Evolutionary conservation across 2,888 invertebrate genomes (phyloP).

Genomic region (Megastigmus dorsalis): DNA sequence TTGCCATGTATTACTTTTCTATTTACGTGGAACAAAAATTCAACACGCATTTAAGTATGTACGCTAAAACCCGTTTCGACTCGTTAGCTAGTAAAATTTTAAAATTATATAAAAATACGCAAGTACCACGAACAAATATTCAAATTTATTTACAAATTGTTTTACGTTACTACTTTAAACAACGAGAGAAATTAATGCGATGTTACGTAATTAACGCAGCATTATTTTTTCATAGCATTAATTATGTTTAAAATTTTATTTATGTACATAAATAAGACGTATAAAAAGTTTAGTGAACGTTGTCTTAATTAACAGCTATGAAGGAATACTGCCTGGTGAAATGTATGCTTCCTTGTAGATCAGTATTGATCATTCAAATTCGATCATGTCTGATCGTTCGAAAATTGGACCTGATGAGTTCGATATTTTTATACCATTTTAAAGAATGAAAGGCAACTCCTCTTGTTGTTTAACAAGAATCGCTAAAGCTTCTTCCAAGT

Average conservation of each 20-base stretch:
- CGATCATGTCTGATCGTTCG: not conserved
- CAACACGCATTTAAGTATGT: not conserved
- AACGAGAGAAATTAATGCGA: slow-evolving; percentile 13
- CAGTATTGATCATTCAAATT: slow-evolving; percentile 14
- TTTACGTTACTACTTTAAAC: slow-evolving; percentile 15
- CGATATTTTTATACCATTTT: slow-evolving; percentile 46
- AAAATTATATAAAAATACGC: slow-evolving; percentile 28
- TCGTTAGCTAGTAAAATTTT: slow-evolving; percentile 11
- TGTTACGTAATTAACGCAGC: slow-evolving; percentile 2
- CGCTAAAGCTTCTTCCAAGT: slow-evolving; percentile 82
- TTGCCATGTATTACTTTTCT: slow-evolving; percentile 18
- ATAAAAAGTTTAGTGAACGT: slow-evolving; percentile 54
- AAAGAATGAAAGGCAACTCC: slow-evolving; percentile 62
- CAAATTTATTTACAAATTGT: slow-evolving; percentile 45
- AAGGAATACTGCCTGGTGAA: slow-evolving; percentile 44
- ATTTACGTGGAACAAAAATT: slow-evolving; percentile 34
- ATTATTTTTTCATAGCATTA: slow-evolving; percentile 11
- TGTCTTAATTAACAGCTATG: slow-evolving; percentile 35
- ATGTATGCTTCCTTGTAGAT: not conserved
- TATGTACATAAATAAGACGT: slow-evolving; percentile 60
- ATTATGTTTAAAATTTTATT: slow-evolving; percentile 42
- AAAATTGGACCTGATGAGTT: not conserved
- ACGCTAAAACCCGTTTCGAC: slow-evolving; percentile 7
- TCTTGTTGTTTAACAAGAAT: slow-evolving; percentile 77
- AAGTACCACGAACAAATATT: slow-evolving; percentile 33